Evolutionary conservation across 1,140 invertebrate species (phyloP), one percentile per base, ranked within the genome.

Genomic region (Onthophagus taurus): DNA sequence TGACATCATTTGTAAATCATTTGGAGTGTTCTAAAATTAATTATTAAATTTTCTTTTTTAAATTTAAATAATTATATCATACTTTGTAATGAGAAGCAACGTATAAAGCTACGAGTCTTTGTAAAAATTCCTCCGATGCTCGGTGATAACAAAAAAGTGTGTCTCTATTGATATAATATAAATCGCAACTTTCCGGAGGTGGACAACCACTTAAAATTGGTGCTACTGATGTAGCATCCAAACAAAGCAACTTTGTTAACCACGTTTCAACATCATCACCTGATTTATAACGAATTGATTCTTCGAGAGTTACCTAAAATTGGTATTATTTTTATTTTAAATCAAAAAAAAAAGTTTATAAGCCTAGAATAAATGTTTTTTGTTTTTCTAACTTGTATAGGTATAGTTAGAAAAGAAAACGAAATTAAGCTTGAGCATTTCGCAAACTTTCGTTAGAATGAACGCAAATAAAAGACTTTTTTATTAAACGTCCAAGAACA

Each of bases 11-110:
- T 99, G 95, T 7, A 99, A 70, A 72, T 99, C 97, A 73, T 99
- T 97, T 1, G 97, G 97, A 43, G 85, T 92, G 68, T 99, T 99
- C 79, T 89, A 65, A 23, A 68, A 16, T 12, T 24, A 24, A 33
- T 50, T 37, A 45, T 49, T 41, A 14, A 17, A 42, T 24, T 9
- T 31, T 17, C 34, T 30, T 42, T 23, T 39, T 42, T n/a, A 29
- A 5, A n/a, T 18, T 18, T 18, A 4, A 42, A n/a, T 17, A 4
- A 45, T 20, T 31, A 38, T 37, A 48, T 34, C 35, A 55, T 66
- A 79, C 83, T 72, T 96, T 97, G 62, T 99, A 99, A 74, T 99
- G 96, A 9, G 95, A 97, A 0, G 96, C 80, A 0, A 98, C 95
- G 64, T 93, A 97, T 4, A 99, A 77, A 21, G 88, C 78, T 45